A percentile compares a stretch with the other conserved stretches of the same genome.
Evolutionary conservation across 2,888 invertebrate species (phyloP).

Genomic region (Limnephilus rhombicus): DNA sequence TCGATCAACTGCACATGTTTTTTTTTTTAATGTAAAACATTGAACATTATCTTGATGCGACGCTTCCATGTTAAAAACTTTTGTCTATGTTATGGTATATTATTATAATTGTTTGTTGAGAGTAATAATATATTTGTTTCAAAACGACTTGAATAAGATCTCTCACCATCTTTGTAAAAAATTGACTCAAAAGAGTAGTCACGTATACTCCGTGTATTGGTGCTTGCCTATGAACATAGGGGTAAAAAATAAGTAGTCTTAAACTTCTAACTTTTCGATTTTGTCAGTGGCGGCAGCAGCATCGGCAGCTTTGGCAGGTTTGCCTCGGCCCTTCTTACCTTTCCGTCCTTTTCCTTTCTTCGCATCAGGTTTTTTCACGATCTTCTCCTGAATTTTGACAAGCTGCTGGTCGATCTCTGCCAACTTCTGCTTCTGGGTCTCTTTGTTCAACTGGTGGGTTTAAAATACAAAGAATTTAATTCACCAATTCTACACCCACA

Average conservation of each 20-base stretch:
- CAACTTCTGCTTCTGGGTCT: constrained; percentile 62
- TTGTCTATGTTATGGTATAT: neutral
- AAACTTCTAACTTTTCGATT: constrained; percentile 62
- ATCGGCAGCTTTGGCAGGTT: constrained; percentile 54
- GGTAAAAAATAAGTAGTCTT: constrained; percentile 44
- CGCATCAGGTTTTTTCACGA: constrained; percentile 61
- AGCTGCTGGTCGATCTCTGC: constrained; percentile 63
- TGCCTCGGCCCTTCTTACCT: constrained; percentile 61
- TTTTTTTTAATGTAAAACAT: neutral
- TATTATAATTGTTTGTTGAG: neutral
- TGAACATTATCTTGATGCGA: neutral
- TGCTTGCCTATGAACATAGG: constrained; percentile 23
- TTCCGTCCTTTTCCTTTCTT: constrained; percentile 58
- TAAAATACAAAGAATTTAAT: neutral
- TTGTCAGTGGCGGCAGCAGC: constrained; percentile 56
- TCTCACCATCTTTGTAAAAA: neutral
- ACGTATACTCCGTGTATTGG: constrained; percentile 19
- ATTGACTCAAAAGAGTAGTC: neutral
- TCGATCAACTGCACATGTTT: too few relatives aligned
- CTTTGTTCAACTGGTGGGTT: constrained; percentile 62
- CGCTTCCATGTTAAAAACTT: neutral
- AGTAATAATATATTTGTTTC: neutral
- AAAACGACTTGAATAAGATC: neutral
- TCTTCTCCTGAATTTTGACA: constrained; percentile 63
- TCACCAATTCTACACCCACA: neutral